Conservation (phyloP, 1,140 invertebrate species). For the Hyles vespertilio region DNA sequence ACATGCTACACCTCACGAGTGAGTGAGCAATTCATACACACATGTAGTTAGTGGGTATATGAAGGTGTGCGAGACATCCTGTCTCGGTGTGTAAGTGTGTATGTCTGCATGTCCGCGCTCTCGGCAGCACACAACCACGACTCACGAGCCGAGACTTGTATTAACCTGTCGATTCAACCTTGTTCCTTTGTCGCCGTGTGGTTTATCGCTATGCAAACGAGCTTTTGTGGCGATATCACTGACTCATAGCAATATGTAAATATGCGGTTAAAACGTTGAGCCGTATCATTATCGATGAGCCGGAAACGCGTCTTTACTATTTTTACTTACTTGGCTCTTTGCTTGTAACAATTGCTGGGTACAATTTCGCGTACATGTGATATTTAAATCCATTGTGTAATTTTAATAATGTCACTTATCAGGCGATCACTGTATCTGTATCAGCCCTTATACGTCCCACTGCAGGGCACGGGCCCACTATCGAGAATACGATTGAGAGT, state of each 20-base stretch:
- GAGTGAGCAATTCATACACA: conserved; percentile 21
- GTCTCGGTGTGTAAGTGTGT: conserved; percentile 9
- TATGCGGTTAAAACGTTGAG: conserved; percentile 17
- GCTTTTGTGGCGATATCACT: conserved; percentile 32
- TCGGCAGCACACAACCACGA: conserved; percentile 15
- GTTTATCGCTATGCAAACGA: conserved; percentile 46
- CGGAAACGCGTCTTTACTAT: not conserved
- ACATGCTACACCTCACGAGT: conserved; percentile 8
- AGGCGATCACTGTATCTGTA: too few species aligned
- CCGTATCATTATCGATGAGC: not conserved
- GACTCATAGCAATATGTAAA: conserved; percentile 32
- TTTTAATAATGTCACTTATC: too few species aligned
- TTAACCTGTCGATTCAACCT: conserved; percentile 52
- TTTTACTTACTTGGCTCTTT: too few species aligned
- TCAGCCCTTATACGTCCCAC: too few species aligned
- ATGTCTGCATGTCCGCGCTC: conserved; percentile 9
- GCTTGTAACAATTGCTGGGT: too few species aligned
- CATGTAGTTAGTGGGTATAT: conserved; percentile 11
- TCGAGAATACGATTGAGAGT: too few species aligned
- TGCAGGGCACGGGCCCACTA: too few species aligned
- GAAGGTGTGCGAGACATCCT: conserved; percentile 24
- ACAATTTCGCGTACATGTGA: too few species aligned
- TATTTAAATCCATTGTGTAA: too few species aligned
- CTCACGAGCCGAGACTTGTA: conserved; percentile 35
- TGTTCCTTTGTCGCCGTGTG: conserved; percentile 41